Base-by-base conservation (phyloP, 2,888 invertebrate species). In the Leistus spinibarbis region DNA sequence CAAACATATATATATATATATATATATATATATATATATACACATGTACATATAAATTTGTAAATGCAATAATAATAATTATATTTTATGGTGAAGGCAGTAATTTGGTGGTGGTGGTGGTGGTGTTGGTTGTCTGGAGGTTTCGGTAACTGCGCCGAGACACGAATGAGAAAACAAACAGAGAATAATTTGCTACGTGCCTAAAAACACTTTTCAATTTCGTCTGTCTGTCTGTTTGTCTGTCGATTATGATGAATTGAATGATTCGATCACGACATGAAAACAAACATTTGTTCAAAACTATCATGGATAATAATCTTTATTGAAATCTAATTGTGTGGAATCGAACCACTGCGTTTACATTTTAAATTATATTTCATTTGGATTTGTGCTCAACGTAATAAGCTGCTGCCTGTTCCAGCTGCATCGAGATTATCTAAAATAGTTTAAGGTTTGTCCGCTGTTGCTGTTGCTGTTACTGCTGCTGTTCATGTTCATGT, bases 311-410 rank as follows among this genome's bases (percentile, higher is more conserved):
- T 66, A 66, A 40, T 40, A 66, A 40, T 40, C 66, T 66, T 65
- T 66, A 72, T 72, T 67, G 73, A 67, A 27, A 73, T 72, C 72
- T 72, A 72, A 72, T 72, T 40, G 72, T 65, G 23, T 71, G 40
- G 63, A 60, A 60, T 60, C 17, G 60, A 60, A 60, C 22, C 60
- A 22, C 10, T 60, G 20, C 22, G 22, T 60, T 19, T 60, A 60
- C 60, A 60, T n/a, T 60, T 60, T 19, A 22, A 19, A 60, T 19
- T 60, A 60, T 60, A 60, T 60, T 60, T 40, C 40, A 40, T 10
- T 40, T 40, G 7, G 40, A 40, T 40, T 40, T 40, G 40, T 40
- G 5, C 13, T 7, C 13, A 40, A 40, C 13, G 40, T 13, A 40
- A n/a, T n/a, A 40, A 40, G 40, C 40, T 40, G 40, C 40, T 40